These are phyloP conservation scores for Pachypanchax playfairii DNA, from an alignment of 2,113 vertebrate species.

Conservation along the genomic window DNA sequence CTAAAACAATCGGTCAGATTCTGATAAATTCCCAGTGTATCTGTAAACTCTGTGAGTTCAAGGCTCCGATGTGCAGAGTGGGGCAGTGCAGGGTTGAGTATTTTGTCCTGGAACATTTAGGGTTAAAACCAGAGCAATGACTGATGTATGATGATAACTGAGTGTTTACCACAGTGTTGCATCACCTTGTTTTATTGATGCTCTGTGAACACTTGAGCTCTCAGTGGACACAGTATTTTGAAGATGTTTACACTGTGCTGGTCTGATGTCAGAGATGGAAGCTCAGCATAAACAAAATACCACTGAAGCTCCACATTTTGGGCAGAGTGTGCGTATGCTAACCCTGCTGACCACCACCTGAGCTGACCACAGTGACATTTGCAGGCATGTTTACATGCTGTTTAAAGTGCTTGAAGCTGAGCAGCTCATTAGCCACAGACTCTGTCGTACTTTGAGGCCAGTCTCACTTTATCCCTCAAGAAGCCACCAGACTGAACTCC, in stretches of 20 bases:
- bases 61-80: too few relatives aligned
- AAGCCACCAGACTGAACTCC: not conserved
- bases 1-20: too few relatives aligned
- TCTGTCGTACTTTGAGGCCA: not conserved
- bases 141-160: too few relatives aligned
- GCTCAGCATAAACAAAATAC: not conserved
- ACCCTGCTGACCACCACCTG: not conserved
- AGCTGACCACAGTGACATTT: not conserved
- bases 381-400: not conserved
- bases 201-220: not conserved
- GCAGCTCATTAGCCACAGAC: not conserved
- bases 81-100: too few relatives aligned
- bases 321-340: not conserved
- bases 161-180: not conserved
- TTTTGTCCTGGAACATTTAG: too few relatives aligned
- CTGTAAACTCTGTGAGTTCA: too few relatives aligned
- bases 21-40: too few relatives aligned
- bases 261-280: not conserved
- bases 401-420: constrained; percentile 4
- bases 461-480: not conserved
- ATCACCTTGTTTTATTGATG: not conserved
- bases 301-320: not conserved
- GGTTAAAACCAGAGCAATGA: too few relatives aligned
- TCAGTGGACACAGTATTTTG: not conserved
- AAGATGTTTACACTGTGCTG: not conserved